A percentile compares a stretch with the other conserved stretches of the same genome.
Conservation (phyloP, 2,888 invertebrate genomes). For the Eupithecia pulchellata region DNA sequence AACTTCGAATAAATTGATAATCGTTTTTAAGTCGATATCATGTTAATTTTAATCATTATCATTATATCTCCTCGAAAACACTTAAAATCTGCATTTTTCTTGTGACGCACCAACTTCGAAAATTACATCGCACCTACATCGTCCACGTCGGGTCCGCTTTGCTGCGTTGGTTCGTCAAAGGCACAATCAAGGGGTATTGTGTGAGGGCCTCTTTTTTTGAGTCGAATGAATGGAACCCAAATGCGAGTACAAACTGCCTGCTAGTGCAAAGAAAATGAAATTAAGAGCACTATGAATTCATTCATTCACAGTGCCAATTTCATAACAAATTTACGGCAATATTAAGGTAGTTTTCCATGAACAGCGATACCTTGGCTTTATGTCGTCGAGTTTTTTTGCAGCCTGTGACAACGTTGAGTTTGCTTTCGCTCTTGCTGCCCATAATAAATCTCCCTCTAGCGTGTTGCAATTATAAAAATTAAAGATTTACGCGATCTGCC, state of each 20-base stretch:
- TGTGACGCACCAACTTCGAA: neutral
- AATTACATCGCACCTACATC: neutral
- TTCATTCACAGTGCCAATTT: neutral
- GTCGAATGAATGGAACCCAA: neutral
- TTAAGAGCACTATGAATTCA: neutral
- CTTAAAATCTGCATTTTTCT: neutral
- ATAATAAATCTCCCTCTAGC: too few relatives aligned
- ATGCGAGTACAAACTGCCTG: neutral
- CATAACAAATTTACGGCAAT: neutral
- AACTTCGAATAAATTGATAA: too few relatives aligned
- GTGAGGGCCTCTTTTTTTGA: neutral
- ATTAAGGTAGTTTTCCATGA: neutral
- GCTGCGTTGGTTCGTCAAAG: slow-evolving; percentile 1
- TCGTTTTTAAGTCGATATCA: too few relatives aligned
- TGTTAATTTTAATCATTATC: too few relatives aligned
- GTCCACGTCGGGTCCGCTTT: neutral
- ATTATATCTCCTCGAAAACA: neutral
- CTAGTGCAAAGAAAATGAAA: neutral
- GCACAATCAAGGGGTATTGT: slow-evolving; percentile 5
- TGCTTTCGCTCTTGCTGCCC: too few relatives aligned
- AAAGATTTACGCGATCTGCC: neutral
- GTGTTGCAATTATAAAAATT: too few relatives aligned
- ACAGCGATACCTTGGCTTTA: neutral
- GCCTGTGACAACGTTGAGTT: too few relatives aligned
- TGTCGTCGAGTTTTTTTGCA: too few relatives aligned